phyloP scores from a whole-genome alignment of 2,113 vertebrate species.

The Percopsis transmontana region DNA sequence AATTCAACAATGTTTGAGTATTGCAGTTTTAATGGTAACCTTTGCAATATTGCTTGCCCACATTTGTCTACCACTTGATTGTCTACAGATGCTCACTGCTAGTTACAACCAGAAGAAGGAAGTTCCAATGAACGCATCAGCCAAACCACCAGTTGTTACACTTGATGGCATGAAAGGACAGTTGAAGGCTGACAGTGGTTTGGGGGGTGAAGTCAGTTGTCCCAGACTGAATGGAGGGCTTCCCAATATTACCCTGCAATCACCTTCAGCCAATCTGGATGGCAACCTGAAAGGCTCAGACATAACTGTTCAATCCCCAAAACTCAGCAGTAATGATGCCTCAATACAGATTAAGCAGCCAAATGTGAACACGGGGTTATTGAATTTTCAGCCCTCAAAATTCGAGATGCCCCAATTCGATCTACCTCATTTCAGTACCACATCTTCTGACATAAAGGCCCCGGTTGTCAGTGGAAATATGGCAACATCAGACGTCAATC shows the following conservation, averaged over 20 bases:
- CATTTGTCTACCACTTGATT: slow-evolving; percentile 1
- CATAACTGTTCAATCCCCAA: slow-evolving; percentile 48
- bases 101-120: slow-evolving; percentile 33
- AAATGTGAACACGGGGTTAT: slow-evolving; percentile 23
- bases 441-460: slow-evolving; percentile 38
- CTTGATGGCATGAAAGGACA: slow-evolving; percentile 48
- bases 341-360: slow-evolving; percentile 53
- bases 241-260: slow-evolving; percentile 51
- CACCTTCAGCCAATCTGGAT: slow-evolving; percentile 36
- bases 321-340: slow-evolving; percentile 44
- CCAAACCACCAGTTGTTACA: slow-evolving; percentile 42
- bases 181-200: slow-evolving; percentile 36
- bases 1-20: not conserved
- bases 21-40: not conserved
- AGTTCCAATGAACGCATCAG: slow-evolving; percentile 38
- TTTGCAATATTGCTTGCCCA: not conserved
- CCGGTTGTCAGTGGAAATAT: slow-evolving; percentile 47
- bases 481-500: slow-evolving; percentile 40
- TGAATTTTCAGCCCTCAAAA: slow-evolving; percentile 39
- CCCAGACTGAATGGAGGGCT: slow-evolving; percentile 57
- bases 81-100: slow-evolving; percentile 53
- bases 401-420: slow-evolving; percentile 65
- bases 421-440: slow-evolving; percentile 24
- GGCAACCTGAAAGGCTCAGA: slow-evolving; percentile 45
- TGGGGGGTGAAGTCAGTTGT: slow-evolving; percentile 37